Conservation (phyloP, 2,888 invertebrate species). For the Automeris io region DNA sequence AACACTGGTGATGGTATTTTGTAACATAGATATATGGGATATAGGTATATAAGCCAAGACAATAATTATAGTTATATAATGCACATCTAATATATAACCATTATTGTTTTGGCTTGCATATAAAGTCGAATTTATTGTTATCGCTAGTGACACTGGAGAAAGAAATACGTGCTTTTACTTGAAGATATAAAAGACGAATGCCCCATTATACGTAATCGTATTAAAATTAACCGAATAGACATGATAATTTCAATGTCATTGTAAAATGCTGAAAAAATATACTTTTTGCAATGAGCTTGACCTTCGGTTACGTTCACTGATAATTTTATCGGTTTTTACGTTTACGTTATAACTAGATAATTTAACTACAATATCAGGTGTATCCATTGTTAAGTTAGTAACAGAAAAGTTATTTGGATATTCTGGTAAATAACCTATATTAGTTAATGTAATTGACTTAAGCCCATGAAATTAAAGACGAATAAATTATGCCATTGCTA, state of each 20-base stretch:
- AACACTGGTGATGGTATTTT: conserved; percentile 62
- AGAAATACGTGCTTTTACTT: conserved; percentile 10
- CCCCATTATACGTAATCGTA: conserved; percentile 5
- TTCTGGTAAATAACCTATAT: too few species aligned
- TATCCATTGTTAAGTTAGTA: too few species aligned
- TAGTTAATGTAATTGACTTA: too few species aligned
- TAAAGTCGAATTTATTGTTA: conserved; percentile 34
- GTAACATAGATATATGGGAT: too few species aligned
- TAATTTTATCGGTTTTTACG: conserved; percentile 29
- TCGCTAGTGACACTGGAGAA: conserved; percentile 4
- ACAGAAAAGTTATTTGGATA: too few species aligned
- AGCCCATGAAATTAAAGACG: too few species aligned
- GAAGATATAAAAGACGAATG: not conserved
- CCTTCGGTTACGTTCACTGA: conserved; percentile 51
- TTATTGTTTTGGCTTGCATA: conserved; percentile 42
- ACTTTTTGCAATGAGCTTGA: conserved; percentile 37
- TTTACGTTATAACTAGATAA: conserved; percentile 10
- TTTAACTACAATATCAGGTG: conserved; percentile 4
- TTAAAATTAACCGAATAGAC: conserved; percentile 15
- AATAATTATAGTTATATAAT: too few species aligned
- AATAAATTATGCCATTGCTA: too few species aligned
- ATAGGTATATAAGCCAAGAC: too few species aligned
- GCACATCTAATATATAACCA: conserved; percentile 27
- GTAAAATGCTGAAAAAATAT: conserved; percentile 32
- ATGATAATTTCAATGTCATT: conserved; percentile 46